Conservation (phyloP, 2,113 vertebrate genomes). For the Gasterosteus aculeatus region DNA sequence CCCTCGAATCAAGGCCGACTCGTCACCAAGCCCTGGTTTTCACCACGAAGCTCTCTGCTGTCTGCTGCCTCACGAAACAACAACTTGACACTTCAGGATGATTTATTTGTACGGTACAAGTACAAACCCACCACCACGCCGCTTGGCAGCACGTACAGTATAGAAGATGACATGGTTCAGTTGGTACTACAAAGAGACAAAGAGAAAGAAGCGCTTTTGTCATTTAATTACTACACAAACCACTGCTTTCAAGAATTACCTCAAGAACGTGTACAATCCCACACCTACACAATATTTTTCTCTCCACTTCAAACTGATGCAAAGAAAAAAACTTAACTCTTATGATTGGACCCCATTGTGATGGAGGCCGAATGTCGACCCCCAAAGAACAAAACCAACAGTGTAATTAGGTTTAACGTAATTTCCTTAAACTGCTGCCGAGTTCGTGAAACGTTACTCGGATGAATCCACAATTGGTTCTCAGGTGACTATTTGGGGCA, state of each 20-base stretch:
- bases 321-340: no score
- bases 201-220: no score
- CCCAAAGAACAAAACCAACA: no score
- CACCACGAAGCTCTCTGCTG: conserved; percentile 17
- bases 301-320: no score
- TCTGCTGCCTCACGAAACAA: neutral
- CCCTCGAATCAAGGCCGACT: conserved; percentile 59
- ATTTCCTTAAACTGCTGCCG: no score
- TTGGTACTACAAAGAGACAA: neutral
- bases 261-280: neutral
- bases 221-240: neutral
- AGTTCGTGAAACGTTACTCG: neutral
- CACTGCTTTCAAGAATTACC: neutral
- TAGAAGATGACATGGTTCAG: neutral
- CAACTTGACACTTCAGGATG: conserved; percentile 8
- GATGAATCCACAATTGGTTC: neutral
- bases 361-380: no score
- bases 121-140: neutral
- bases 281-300: neutral
- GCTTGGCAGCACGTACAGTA: neutral
- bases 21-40: conserved; percentile 9
- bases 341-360: no score
- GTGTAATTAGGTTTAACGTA: no score
- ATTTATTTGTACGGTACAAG: neutral
- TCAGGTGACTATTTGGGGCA: neutral